These are phyloP conservation scores for Raillietiella orientalis DNA, from an alignment of 2,888 invertebrate genomes.

Conservation along the genomic window DNA sequence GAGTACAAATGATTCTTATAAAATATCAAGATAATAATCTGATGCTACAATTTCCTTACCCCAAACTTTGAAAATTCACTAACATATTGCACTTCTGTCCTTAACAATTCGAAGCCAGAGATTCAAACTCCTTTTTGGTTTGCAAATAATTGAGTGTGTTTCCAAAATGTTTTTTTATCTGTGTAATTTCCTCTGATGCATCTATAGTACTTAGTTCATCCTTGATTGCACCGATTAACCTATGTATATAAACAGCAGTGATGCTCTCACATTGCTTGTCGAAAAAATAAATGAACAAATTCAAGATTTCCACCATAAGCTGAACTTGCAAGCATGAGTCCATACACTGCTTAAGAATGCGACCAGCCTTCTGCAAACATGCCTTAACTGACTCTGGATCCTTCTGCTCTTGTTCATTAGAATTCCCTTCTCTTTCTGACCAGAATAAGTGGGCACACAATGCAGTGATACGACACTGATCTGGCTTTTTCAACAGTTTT, in stretches of 20 bases:
- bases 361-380: conserved; percentile 74
- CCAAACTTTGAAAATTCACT: too few species aligned
- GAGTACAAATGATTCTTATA: too few species aligned
- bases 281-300: conserved; percentile 69
- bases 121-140: too few species aligned
- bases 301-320: conserved; percentile 70
- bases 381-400: conserved; percentile 74
- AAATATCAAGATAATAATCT: too few species aligned
- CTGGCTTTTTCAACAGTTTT: conserved; percentile 83
- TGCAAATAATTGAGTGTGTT: conserved; percentile 55
- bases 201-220: conserved; percentile 79
- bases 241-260: conserved; percentile 24
- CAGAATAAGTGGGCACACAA: conserved; percentile 88
- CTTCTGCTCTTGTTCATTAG: conserved; percentile 23
- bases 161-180: conserved; percentile 78
- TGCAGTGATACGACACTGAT: conserved; percentile 82
- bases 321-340: conserved; percentile 87
- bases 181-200: conserved; percentile 77
- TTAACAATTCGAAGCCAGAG: too few species aligned
- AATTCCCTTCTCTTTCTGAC: conserved; percentile 26
- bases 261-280: conserved; percentile 56
- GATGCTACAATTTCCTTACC: too few species aligned
- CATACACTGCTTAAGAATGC: conserved; percentile 91
- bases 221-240: conserved; percentile 61
- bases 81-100: too few species aligned